Percentiles rank a stretch among this genome's conserved stretches.
Evolutionary conservation across 2,888 invertebrate species (phyloP).

Genomic region (Himalopsyche anomala): DNA sequence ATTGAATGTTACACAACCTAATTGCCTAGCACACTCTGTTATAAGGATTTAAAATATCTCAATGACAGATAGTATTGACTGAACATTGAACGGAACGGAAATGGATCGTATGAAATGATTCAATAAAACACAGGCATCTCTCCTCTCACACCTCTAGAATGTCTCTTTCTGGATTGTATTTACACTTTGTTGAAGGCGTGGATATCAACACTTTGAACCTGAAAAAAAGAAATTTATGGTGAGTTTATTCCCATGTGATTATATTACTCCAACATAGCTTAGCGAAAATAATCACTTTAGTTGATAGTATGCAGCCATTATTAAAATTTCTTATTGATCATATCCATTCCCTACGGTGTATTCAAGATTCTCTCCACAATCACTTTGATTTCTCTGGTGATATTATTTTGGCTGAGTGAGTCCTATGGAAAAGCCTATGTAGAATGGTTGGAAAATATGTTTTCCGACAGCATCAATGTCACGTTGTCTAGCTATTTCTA

Average conservation of each 20-base stretch:
- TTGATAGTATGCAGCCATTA: no score
- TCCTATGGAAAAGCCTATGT: no score
- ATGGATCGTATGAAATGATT: background rate
- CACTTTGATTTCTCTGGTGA: no score
- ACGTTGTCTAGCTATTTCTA: no score
- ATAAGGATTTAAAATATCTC: conserved; percentile 9
- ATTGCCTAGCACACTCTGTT: conserved; percentile 2
- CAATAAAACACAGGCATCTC: background rate
- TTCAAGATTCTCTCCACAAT: no score
- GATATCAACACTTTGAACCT: conserved; percentile 94
- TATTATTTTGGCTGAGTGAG: no score
- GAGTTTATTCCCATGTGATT: background rate
- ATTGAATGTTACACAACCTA: conserved; percentile 27
- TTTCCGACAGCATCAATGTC: no score
- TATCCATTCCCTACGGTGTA: no score
- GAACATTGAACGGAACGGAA: background rate
- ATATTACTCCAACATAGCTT: background rate
- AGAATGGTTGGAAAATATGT: no score
- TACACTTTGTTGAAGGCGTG: conserved; percentile 97
- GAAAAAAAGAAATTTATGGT: conserved; percentile 68
- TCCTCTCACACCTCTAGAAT: background rate
- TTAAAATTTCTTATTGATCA: no score
- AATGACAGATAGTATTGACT: background rate
- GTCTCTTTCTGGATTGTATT: conserved; percentile 65
- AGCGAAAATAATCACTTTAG: no score